These are phyloP conservation scores for Poecilus cupreus DNA, from an alignment of 2,888 invertebrate species.

Conservation along the genomic window DNA sequence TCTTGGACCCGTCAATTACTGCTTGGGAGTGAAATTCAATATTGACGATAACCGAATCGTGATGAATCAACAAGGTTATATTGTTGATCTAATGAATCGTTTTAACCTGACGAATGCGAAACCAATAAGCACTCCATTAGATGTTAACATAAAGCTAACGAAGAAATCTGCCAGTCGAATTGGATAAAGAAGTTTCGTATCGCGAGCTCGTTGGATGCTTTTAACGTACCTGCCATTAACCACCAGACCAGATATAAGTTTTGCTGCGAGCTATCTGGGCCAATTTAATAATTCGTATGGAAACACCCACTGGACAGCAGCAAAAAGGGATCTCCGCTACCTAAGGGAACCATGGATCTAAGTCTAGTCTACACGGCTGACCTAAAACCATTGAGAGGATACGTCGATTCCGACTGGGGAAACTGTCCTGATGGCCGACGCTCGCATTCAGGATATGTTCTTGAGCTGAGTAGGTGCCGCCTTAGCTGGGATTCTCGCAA, in stretches of 20 bases:
- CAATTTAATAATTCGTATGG: constrained; percentile 12
- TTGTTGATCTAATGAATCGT: constrained; percentile 5
- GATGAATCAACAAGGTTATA: constrained; percentile 22
- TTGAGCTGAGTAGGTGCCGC: background rate
- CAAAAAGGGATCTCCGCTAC: constrained; percentile 66
- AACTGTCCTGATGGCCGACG: constrained; percentile 58
- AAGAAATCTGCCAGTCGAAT: background rate
- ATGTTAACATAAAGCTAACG: background rate
- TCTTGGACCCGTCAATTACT: background rate
- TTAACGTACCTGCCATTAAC: background rate
- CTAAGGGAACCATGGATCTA: constrained; percentile 60
- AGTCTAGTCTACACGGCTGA: constrained; percentile 62
- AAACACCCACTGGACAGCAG: constrained; percentile 62
- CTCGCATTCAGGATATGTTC: constrained; percentile 62
- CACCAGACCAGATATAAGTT: background rate
- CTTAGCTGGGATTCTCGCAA: constrained; percentile 27
- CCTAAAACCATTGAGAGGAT: constrained; percentile 57
- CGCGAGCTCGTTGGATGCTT: constrained; percentile 32
- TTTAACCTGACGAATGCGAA: constrained; percentile 52
- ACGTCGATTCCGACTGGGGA: constrained; percentile 65
- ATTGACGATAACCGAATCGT: background rate
- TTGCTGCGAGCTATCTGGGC: background rate
- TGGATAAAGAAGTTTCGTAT: background rate
- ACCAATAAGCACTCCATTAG: background rate
- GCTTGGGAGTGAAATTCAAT: constrained; percentile 30